Percentiles rank a stretch among this genome's conserved stretches.
phyloP scores from a whole-genome alignment of 2,113 vertebrate genomes.

The Pedetes capensis region DNA sequence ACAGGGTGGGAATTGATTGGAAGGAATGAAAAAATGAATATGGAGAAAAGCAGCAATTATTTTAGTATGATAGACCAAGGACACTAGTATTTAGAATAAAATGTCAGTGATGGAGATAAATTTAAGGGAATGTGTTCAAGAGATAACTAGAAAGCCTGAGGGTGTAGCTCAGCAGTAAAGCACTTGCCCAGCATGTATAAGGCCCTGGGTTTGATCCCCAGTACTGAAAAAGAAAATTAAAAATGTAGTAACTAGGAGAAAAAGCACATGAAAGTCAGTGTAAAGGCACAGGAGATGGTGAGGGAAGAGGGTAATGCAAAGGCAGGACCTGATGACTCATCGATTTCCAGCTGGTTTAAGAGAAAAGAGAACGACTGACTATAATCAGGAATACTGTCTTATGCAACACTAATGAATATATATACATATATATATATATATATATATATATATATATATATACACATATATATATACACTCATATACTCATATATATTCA shows the following conservation, averaged over 20 bases:
- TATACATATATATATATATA: too few species aligned
- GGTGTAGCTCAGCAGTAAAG: not conserved
- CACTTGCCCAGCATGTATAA: too few species aligned
- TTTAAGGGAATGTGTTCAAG: not conserved
- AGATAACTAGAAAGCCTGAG: not conserved
- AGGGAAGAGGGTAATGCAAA: not conserved
- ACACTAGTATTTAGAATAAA: not conserved
- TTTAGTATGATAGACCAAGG: not conserved
- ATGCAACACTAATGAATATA: not conserved
- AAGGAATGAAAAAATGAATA: not conserved
- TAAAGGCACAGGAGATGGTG: not conserved
- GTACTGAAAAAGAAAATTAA: not conserved
- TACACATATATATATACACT: too few species aligned
- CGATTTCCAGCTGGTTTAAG: not conserved
- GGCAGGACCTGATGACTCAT: too few species aligned
- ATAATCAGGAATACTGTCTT: not conserved
- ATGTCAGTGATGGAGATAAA: not conserved
- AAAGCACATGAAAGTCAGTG: not conserved
- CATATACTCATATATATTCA: too few species aligned
- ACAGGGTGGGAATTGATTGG: not conserved
- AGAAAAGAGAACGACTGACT: not conserved
- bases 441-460: not conserved
- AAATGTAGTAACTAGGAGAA: not conserved
- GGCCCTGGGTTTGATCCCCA: not conserved
- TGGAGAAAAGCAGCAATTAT: not conserved